phyloP scores from a whole-genome alignment of 2,113 vertebrate species.

The Cyphomyrus discorhynchus region DNA sequence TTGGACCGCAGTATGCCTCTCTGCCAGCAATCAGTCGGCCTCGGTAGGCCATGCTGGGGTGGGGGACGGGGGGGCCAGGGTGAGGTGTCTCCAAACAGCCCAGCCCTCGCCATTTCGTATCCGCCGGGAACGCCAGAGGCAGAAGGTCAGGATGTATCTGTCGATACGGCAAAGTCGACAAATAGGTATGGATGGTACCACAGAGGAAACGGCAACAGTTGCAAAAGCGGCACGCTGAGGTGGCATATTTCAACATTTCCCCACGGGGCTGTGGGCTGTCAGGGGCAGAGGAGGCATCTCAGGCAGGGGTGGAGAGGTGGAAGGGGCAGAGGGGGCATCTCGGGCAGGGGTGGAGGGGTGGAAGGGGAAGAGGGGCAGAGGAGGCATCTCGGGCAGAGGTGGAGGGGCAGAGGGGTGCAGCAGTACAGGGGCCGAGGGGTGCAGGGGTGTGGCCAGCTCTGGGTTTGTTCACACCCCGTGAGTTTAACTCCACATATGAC shows the following conservation, averaged over 20 bases:
- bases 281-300: background rate
- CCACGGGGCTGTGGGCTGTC: background rate
- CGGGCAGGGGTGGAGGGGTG: background rate
- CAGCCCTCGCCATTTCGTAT: background rate
- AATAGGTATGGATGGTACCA: constrained; percentile 1
- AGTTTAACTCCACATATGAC: background rate
- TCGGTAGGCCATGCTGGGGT: background rate
- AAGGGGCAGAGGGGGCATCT: background rate
- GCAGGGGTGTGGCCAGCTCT: background rate
- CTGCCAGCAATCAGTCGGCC: background rate
- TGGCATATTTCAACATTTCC: background rate
- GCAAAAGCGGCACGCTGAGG: background rate
- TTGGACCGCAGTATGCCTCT: background rate
- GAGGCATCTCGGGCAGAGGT: background rate
- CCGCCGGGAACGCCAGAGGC: background rate
- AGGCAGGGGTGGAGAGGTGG: background rate
- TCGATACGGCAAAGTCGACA: background rate
- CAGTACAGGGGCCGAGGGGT: background rate
- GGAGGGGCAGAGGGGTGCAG: background rate
- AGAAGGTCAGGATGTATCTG: constrained; percentile 9
- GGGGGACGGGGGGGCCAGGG: background rate
- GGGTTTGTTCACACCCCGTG: background rate
- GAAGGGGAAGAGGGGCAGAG: too few species aligned
- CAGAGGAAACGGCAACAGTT: background rate
- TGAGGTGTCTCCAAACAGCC: background rate